These are phyloP conservation scores for Elanoides forficatus DNA, from an alignment of 2,113 vertebrate species.

Conservation along the genomic window DNA sequence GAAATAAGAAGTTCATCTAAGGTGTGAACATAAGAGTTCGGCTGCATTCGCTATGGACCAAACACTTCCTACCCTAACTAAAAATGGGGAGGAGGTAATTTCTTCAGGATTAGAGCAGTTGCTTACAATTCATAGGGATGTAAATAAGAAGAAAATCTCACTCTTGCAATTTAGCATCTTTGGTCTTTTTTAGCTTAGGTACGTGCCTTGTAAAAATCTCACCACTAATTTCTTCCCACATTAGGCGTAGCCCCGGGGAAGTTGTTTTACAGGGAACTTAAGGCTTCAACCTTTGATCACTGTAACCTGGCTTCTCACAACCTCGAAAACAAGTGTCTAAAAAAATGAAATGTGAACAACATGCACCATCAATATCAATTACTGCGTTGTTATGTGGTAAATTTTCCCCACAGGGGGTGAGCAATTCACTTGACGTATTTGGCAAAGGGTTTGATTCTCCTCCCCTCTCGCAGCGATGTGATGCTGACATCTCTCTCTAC, in stretches of 20 bases:
- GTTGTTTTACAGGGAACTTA: conserved; percentile 37
- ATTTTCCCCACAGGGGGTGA: conserved; percentile 8
- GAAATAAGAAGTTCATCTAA: neutral
- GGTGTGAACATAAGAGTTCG: neutral
- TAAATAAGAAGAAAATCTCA: neutral
- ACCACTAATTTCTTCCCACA: neutral
- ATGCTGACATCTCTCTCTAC: neutral
- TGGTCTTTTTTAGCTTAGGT: neutral
- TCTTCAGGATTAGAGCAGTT: neutral
- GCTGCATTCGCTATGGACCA: neutral
- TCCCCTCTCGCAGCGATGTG: neutral
- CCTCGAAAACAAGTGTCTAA: neutral
- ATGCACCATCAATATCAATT: conserved; percentile 26
- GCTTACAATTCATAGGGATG: neutral
- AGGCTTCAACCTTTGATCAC: conserved; percentile 35
- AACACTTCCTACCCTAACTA: neutral
- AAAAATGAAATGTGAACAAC: conserved; percentile 30
- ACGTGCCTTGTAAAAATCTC: neutral
- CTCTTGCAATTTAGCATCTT: neutral
- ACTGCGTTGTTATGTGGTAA: conserved; percentile 7
- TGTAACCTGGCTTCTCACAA: neutral
- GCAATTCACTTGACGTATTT: neutral
- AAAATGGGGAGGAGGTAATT: neutral
- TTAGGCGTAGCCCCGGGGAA: neutral
- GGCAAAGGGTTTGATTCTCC: neutral